Percentiles rank a stretch among this genome's conserved stretches.
These are phyloP conservation scores for Lycopodina hypogea DNA, from an alignment of 37 sponge, comb jelly and placozoan species.

Conservation along the genomic window DNA sequence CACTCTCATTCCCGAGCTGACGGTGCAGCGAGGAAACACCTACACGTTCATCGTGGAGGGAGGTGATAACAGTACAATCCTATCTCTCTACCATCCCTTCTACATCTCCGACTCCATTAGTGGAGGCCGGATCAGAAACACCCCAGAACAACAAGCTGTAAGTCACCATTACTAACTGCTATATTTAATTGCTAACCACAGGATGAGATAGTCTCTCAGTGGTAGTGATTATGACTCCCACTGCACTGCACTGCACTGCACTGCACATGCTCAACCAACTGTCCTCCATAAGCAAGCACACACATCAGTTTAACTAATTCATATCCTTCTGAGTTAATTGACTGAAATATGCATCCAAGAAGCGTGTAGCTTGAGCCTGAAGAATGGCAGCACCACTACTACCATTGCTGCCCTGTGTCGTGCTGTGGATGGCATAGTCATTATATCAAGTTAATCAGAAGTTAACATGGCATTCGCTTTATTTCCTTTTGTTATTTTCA, in stretches of 20 bases:
- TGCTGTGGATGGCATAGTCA: too few species aligned
- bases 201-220: neutral
- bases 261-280: too few species aligned
- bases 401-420: too few species aligned
- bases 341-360: too few species aligned
- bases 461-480: too few species aligned
- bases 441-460: too few species aligned
- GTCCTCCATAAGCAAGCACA: too few species aligned
- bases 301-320: too few species aligned
- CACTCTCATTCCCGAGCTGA: constrained; percentile 57
- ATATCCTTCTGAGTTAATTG: too few species aligned
- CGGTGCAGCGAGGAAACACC: constrained; percentile 47
- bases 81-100: constrained; percentile 60
- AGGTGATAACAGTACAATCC: constrained; percentile 28
- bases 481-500: too few species aligned
- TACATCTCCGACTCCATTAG: constrained; percentile 59
- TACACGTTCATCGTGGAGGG: constrained; percentile 69
- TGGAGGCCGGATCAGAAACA: constrained; percentile 27
- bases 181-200: neutral
- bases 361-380: too few species aligned
- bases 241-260: neutral
- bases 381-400: too few species aligned
- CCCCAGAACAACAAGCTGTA: constrained; percentile 10
- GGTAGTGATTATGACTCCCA: neutral
- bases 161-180: neutral